Conservation (phyloP, 2,797 vertebrate species). For the Labroides dimidiatus region DNA sequence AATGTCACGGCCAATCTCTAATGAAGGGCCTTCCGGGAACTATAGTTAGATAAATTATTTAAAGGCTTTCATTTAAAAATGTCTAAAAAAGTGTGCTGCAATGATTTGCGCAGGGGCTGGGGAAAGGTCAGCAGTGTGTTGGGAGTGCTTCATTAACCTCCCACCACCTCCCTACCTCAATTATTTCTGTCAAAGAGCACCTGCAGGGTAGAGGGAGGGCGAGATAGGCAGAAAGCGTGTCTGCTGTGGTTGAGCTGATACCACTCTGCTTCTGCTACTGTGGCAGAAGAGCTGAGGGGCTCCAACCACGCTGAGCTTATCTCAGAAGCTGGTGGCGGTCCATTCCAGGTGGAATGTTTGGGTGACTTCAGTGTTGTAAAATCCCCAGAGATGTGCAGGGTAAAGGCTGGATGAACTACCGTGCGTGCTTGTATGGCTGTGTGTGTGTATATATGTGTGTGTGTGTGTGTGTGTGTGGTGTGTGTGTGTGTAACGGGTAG, state of each 20-base stretch:
- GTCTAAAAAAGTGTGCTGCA: constrained; percentile 82
- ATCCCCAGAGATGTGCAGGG: constrained; percentile 57
- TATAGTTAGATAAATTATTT: constrained; percentile 89
- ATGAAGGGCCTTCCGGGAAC: constrained; percentile 85
- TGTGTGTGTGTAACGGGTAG: constrained; percentile 2
- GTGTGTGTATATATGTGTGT: constrained; percentile 26
- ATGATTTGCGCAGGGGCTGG: constrained; percentile 80
- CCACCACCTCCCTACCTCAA: constrained; percentile 80
- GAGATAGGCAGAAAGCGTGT: constrained; percentile 47
- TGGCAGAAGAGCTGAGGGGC: constrained; percentile 64
- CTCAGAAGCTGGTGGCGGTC: constrained; percentile 71
- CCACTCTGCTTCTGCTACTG: constrained; percentile 53
- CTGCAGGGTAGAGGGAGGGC: constrained; percentile 32
- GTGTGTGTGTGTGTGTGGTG: constrained; percentile 9
- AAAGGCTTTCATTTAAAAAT: constrained; percentile 89
- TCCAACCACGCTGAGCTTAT: constrained; percentile 63
- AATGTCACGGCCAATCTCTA: constrained; percentile 85
- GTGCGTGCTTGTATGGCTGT: constrained; percentile 22
- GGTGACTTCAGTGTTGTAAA: constrained; percentile 60
- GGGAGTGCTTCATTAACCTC: constrained; percentile 89
- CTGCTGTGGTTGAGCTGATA: constrained; percentile 73
- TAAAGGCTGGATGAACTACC: constrained; percentile 50
- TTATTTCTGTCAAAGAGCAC: constrained; percentile 83
- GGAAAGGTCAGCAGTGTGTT: constrained; percentile 85
- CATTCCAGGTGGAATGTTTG: constrained; percentile 71